phyloP scores from a whole-genome alignment of 1,140 invertebrate genomes.

The Drosophila grimshawi region DNA sequence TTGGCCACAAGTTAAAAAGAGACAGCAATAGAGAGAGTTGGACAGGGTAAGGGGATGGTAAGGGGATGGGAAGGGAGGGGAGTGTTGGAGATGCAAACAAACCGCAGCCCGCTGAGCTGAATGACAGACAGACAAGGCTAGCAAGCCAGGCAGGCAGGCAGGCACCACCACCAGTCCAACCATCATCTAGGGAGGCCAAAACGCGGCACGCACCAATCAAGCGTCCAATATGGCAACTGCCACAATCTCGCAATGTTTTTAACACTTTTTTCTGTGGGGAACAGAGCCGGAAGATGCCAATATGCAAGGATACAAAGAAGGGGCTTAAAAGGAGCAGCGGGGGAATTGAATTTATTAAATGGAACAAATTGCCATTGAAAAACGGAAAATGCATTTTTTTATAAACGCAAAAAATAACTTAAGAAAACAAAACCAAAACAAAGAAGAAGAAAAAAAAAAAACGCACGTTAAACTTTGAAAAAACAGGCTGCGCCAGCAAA shows the following conservation, averaged over 20 bases:
- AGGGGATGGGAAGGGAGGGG: not conserved
- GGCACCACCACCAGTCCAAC: not conserved
- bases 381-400: conserved; percentile 30
- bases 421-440: not conserved
- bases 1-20: conserved; percentile 6
- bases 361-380: conserved; percentile 16
- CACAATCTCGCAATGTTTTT: conserved; percentile 6
- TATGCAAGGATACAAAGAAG: not conserved
- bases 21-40: conserved; percentile 5
- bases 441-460: not conserved
- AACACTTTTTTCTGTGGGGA: conserved; percentile 24
- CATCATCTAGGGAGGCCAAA: conserved; percentile 7
- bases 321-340: too few species aligned
- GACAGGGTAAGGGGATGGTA: not conserved
- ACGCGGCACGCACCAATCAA: conserved; percentile 32
- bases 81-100: conserved; percentile 56
- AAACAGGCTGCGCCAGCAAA: not conserved
- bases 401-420: not conserved
- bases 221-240: conserved; percentile 19
- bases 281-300: conserved; percentile 3
- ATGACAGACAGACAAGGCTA: conserved; percentile 10
- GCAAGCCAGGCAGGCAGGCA: not conserved
- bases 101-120: conserved; percentile 47
- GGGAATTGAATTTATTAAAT: conserved; percentile 2
- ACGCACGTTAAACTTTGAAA: conserved; percentile 18